Percentiles rank a stretch among this genome's conserved stretches.
phyloP scores from a whole-genome alignment of 2,797 vertebrate genomes.

The Presbytis comata region DNA sequence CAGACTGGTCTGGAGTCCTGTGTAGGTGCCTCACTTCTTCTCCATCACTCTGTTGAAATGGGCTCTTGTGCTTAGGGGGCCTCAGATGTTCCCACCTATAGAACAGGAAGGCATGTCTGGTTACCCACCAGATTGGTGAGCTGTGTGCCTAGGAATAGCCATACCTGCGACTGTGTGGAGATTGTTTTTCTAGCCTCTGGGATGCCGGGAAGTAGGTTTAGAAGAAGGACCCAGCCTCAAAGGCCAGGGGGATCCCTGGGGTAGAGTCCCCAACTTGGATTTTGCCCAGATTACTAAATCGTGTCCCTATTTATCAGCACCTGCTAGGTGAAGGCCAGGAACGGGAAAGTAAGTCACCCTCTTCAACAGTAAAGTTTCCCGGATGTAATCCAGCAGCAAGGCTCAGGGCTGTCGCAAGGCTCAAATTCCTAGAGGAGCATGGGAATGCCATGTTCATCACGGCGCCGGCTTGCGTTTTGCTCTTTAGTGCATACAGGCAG shows the following conservation, averaged over 20 bases:
- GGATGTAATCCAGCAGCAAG: background rate
- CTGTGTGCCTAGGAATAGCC: background rate
- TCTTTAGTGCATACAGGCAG: background rate
- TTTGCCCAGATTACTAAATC: background rate
- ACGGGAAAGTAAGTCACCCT: background rate
- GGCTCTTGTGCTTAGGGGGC: background rate
- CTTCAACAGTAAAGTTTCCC: background rate
- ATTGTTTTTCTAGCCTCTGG: background rate
- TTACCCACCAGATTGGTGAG: background rate
- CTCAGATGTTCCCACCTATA: background rate
- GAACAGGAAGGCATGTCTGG: background rate
- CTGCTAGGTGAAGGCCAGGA: background rate
- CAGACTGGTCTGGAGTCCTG: background rate
- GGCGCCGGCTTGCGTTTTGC: background rate
- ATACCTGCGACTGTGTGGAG: accelerated
- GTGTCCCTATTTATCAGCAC: background rate
- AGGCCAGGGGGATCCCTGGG: background rate
- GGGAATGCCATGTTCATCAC: background rate
- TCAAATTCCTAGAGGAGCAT: background rate
- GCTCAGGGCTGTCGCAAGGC: background rate
- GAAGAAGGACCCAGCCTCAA: background rate
- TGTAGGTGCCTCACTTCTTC: background rate
- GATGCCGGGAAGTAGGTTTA: background rate
- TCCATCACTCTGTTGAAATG: background rate
- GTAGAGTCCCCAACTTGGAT: background rate